Evolutionary conservation across 2,113 vertebrate genomes (phyloP).

Genomic region (Scalopus aquaticus): DNA sequence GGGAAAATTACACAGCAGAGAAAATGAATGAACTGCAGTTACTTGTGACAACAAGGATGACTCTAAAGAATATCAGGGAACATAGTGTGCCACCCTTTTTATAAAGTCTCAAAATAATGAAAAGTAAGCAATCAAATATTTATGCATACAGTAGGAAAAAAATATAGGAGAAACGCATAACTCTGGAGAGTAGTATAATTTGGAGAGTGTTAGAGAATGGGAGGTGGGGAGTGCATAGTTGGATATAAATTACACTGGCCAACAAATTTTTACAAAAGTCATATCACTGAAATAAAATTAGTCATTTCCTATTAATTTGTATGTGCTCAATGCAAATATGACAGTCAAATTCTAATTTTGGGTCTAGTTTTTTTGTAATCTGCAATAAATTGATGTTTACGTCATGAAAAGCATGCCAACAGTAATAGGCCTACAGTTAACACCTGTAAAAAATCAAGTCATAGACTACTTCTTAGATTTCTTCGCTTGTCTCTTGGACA

Average conservation of each 20-base stretch:
- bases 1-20: background rate
- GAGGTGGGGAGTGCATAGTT: background rate
- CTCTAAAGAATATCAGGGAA: background rate
- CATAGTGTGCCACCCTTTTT: background rate
- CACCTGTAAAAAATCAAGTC: no score
- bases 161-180: background rate
- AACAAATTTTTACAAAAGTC: no score
- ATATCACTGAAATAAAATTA: no score
- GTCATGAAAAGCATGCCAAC: no score
- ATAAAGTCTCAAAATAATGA: background rate
- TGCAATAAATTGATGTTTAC: no score
- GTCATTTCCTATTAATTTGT: no score
- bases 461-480: no score
- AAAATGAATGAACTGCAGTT: background rate
- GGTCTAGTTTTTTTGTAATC: no score
- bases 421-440: no score
- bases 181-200: background rate
- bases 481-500: no score
- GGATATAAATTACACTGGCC: background rate
- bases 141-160: background rate
- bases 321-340: no score
- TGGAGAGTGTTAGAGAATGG: background rate
- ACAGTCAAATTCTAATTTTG: no score
- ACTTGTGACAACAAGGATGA: background rate
- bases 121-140: background rate